Evolutionary conservation across 2,113 vertebrate genomes (phyloP).

Genomic region (Ranitomeya imitator): DNA sequence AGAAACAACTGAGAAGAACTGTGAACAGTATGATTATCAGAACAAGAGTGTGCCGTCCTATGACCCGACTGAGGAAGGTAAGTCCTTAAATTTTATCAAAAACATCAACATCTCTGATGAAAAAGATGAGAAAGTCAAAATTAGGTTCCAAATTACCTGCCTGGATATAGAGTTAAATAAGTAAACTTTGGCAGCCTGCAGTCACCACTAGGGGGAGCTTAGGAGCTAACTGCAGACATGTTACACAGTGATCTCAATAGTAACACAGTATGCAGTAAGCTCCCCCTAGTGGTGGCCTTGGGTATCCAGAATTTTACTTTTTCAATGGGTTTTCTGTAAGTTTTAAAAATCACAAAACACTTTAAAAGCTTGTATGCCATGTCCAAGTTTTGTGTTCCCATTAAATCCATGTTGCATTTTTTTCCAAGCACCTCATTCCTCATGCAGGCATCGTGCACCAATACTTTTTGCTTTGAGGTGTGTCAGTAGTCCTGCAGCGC

Average conservation of each 20-base stretch:
- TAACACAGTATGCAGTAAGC: not conserved
- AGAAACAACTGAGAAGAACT: slow-evolving; percentile 61
- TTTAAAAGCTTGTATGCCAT: no score
- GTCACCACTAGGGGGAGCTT: not conserved
- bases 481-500: no score
- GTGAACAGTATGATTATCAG: slow-evolving; percentile 62
- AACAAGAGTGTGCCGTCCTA: slow-evolving; percentile 32
- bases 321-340: not conserved
- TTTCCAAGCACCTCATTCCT: no score
- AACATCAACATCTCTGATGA: not conserved
- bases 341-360: no score
- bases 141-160: not conserved
- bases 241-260: not conserved
- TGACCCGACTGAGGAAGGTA: slow-evolving; percentile 40
- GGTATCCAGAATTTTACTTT: not conserved
- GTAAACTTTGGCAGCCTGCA: not conserved
- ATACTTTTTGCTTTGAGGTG: no score
- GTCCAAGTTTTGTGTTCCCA: no score
- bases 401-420: no score
- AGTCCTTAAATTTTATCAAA: not conserved
- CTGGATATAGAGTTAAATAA: not conserved
- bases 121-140: not conserved
- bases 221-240: not conserved
- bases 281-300: not conserved
- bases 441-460: no score